Base-by-base conservation (phyloP, 2,888 invertebrate genomes). In the Eilema griseolum region DNA sequence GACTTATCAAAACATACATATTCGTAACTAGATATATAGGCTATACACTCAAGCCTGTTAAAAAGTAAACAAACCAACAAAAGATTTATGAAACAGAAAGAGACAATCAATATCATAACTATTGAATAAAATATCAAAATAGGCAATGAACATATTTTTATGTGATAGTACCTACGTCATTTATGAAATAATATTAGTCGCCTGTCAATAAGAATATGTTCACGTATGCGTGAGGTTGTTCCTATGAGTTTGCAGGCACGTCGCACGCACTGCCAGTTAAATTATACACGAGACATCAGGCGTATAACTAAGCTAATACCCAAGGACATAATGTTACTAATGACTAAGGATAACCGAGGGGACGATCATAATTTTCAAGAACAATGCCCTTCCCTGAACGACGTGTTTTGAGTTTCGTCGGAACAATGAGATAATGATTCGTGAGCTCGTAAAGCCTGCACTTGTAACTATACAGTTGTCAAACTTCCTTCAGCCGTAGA, bases 391-490 rank as follows among this genome's bases (percentile, higher is more conserved):
- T 78, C 83, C 86, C 84, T 87, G 89, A 90, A 91, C 88, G 89
- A 88, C 89, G 89, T 89, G 88, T 88, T 90, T 86, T 84, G 88
- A 90, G 89, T 85, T 88, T 86, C 88, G 76, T 73, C 82, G 84
- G 85, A 91, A 93, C 93, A 93, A 93, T 92, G 91, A 91, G 90
- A 91, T 92, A 92, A 92, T 92, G 90, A 93, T 91, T 91, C 90
- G 88, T 87, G 85, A 87, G 89, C 86, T 90, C 91, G 89, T 92
- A 91, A 90, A 90, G 85, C 83, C 80, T 85, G 85, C 85, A 87
- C 88, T 89, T 85, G 85, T 86, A 83, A 84, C 87, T 87, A 86
- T 84, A 78, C 83, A 89, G 85, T 89, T 89, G 88, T 90, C 90
- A 89, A 90, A 91, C 85, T 90, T 88, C 84, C 82, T 80, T 82